Percentiles rank a stretch among this genome's conserved stretches.
Evolutionary conservation across 2,113 vertebrate species (phyloP).

Genomic region (Pleuronectes platessa): DNA sequence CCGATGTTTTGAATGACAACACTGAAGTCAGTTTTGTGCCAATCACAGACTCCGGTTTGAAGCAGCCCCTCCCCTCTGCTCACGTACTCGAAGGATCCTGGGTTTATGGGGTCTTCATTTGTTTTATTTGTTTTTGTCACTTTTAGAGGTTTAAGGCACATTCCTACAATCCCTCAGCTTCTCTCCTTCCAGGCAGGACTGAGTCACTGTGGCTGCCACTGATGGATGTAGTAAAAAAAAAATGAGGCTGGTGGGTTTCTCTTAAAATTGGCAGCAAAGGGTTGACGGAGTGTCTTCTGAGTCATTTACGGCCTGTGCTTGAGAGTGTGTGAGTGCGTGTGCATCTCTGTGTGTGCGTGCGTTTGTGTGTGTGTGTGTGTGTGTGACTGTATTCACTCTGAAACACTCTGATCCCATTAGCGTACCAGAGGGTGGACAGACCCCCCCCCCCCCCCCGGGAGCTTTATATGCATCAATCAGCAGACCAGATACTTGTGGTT

Average conservation of each 20-base stretch:
- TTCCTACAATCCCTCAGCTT: slow-evolving; percentile 45
- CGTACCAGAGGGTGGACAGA: slow-evolving; percentile 47
- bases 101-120: slow-evolving; percentile 1
- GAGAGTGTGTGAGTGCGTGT: slow-evolving; percentile 11
- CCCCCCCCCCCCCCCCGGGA: slow-evolving; percentile 50
- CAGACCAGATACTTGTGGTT: slow-evolving; percentile 86
- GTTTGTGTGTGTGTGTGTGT: slow-evolving; percentile 4
- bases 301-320: slow-evolving; percentile 18
- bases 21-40: slow-evolving; percentile 69
- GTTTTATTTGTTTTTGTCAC: slow-evolving; percentile 5
- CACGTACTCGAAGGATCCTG: slow-evolving; percentile 62
- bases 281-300: slow-evolving; percentile 17
- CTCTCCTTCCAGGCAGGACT: slow-evolving; percentile 39
- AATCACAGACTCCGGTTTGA: slow-evolving; percentile 70
- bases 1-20: slow-evolving; percentile 12
- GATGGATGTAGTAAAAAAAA: slow-evolving; percentile 33
- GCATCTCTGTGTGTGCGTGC: slow-evolving; percentile 1
- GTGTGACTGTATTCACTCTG: slow-evolving; percentile 42
- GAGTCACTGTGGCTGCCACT: slow-evolving; percentile 49
- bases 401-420: slow-evolving; percentile 37
- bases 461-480: slow-evolving; percentile 74
- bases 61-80: slow-evolving; percentile 32
- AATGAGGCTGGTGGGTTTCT: slow-evolving; percentile 27
- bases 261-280: slow-evolving; percentile 9
- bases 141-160: slow-evolving; percentile 56